Evolutionary conservation across 2,888 invertebrate species (phyloP).

Genomic region (Platycnemis pennipes): DNA sequence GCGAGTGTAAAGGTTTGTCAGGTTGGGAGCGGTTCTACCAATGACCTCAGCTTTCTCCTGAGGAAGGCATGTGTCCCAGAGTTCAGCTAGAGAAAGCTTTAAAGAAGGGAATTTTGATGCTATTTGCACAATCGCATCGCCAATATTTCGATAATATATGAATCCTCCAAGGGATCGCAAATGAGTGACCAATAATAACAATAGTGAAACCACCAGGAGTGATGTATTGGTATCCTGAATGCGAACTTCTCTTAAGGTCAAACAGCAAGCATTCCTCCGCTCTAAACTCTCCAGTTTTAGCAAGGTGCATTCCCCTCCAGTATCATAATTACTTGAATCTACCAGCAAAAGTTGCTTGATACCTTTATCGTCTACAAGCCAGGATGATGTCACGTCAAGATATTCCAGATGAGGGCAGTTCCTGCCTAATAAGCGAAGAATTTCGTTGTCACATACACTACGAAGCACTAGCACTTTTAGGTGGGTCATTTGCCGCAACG

Average conservation of each 20-base stretch:
- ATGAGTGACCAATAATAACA: conserved; percentile 75
- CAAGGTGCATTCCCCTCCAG: conserved; percentile 48
- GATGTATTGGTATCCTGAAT: conserved; percentile 76
- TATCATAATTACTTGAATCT: conserved; percentile 45
- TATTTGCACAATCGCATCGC: conserved; percentile 75
- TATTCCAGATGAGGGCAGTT: conserved; percentile 74
- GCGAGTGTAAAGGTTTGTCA: conserved; percentile 73
- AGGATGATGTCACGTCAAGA: conserved; percentile 75
- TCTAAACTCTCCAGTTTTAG: neutral
- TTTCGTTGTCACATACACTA: conserved; percentile 75
- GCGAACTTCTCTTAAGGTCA: conserved; percentile 71
- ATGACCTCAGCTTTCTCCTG: conserved; percentile 73
- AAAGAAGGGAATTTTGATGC: conserved; percentile 70
- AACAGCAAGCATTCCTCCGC: conserved; percentile 41
- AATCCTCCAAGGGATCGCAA: conserved; percentile 75
- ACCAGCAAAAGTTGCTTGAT: conserved; percentile 74
- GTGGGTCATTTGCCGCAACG: conserved; percentile 74
- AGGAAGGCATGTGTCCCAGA: conserved; percentile 75
- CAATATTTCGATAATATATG: conserved; percentile 76
- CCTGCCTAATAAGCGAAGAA: conserved; percentile 74
- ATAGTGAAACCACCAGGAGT: conserved; percentile 74
- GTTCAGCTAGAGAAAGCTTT: conserved; percentile 74
- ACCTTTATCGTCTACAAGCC: conserved; percentile 75
- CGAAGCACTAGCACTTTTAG: conserved; percentile 74
- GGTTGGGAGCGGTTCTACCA: conserved; percentile 72